Conservation (phyloP, 2,888 invertebrate species). For the Tenthredo notha region DNA sequence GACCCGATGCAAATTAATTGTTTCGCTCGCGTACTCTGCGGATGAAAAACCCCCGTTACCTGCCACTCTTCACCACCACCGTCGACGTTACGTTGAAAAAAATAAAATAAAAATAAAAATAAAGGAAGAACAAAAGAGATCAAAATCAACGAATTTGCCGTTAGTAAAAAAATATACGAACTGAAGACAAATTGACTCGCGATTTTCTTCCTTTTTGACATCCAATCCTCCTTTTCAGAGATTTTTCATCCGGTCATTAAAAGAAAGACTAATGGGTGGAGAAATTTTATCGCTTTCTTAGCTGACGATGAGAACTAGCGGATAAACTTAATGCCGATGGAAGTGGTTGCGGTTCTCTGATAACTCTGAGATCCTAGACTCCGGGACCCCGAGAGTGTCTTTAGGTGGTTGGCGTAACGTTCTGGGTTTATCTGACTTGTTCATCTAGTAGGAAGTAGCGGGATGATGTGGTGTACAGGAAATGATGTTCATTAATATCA, state of each 20-base stretch:
- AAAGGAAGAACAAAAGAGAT: background rate
- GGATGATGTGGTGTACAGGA: constrained; percentile 42
- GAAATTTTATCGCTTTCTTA: background rate
- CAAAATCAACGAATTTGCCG: background rate
- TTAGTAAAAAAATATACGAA: background rate
- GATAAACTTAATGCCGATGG: constrained; percentile 16
- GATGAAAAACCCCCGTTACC: background rate
- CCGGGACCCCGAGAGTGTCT: constrained; percentile 17
- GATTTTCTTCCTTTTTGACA: background rate
- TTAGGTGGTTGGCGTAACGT: constrained; percentile 30
- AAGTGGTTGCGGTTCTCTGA: constrained; percentile 35
- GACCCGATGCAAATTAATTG: constrained; percentile 30
- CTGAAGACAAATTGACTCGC: background rate
- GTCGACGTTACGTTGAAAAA: background rate
- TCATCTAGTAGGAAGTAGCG: constrained; percentile 46
- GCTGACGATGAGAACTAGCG: background rate
- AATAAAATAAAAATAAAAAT: background rate
- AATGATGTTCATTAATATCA: constrained; percentile 56
- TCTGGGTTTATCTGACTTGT: constrained; percentile 35
- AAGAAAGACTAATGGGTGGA: background rate
- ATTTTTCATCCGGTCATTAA: background rate
- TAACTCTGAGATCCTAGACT: constrained; percentile 24
- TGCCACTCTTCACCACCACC: background rate
- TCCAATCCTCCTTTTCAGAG: background rate
- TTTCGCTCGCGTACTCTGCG: background rate